These are phyloP conservation scores for Epirrhoe tristata DNA, from an alignment of 2,888 invertebrate species.

Conservation along the genomic window DNA sequence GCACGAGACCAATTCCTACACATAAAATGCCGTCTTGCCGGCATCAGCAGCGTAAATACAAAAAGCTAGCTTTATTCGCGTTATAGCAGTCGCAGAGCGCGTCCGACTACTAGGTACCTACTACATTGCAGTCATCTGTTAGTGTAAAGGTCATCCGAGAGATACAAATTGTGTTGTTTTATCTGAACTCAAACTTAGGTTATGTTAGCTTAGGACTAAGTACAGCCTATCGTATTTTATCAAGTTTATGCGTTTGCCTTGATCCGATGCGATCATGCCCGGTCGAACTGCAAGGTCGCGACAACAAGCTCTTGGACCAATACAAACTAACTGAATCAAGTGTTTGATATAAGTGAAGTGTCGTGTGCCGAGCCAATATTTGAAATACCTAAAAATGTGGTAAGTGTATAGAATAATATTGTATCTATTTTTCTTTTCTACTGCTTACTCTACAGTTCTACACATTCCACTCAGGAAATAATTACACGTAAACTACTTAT, in stretches of 20 bases:
- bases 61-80: conserved; percentile 27
- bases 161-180: conserved; percentile 5
- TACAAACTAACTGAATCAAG: conserved; percentile 27
- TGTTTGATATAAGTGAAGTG: conserved; percentile 27
- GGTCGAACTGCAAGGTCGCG: conserved; percentile 39
- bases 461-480: neutral
- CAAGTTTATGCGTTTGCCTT: conserved; percentile 52
- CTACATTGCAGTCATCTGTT: neutral
- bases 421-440: too few species aligned
- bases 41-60: conserved; percentile 4
- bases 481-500: neutral
- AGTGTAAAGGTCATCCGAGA: conserved; percentile 2
- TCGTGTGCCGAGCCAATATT: conserved; percentile 26
- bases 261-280: conserved; percentile 52
- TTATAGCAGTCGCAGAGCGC: conserved; percentile 27
- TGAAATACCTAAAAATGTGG: conserved; percentile 30
- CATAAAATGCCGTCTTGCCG: conserved; percentile 8
- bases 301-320: conserved; percentile 36
- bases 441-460: too few species aligned
- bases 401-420: conserved; percentile 11
- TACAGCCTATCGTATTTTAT: conserved; percentile 36
- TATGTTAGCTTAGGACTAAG: conserved; percentile 29
- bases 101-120: conserved; percentile 12
- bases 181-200: neutral
- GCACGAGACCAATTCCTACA: neutral